Conservation (phyloP, 2,113 vertebrate genomes). For the Arothron firmamentum region DNA sequence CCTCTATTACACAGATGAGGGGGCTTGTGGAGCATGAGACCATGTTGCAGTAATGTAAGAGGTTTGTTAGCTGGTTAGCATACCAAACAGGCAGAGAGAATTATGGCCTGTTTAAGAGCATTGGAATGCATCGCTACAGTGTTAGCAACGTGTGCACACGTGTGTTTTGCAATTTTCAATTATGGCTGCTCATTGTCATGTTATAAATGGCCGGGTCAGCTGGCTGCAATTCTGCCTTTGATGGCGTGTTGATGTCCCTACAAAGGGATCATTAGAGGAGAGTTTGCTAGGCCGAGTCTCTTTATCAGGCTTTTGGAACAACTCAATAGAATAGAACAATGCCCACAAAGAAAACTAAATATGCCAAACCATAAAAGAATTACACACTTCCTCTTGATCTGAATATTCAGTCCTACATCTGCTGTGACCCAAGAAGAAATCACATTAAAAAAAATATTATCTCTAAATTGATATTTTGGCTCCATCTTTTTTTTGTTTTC, state of each 20-base stretch:
- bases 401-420: constrained; percentile 54
- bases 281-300: neutral
- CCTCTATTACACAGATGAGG: constrained; percentile 45
- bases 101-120: constrained; percentile 40
- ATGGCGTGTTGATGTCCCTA: constrained; percentile 59
- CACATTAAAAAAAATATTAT: constrained; percentile 35
- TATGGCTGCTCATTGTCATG: constrained; percentile 71
- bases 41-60: constrained; percentile 50
- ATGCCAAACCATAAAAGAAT: constrained; percentile 54
- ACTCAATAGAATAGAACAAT: constrained; percentile 40
- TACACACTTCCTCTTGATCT: constrained; percentile 57
- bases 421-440: constrained; percentile 37
- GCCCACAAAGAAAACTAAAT: constrained; percentile 55
- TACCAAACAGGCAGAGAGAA: constrained; percentile 49
- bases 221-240: constrained; percentile 64
- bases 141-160: constrained; percentile 25
- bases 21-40: constrained; percentile 31
- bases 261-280: constrained; percentile 69
- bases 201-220: constrained; percentile 69
- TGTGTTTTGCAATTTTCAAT: constrained; percentile 64
- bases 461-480: constrained; percentile 48
- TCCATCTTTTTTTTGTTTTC: constrained; percentile 42
- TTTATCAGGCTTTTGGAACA: constrained; percentile 21
- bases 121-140: constrained; percentile 27
- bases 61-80: constrained; percentile 62